Conservation (phyloP, 2,888 invertebrate species). For the Sminthurinus aureus region DNA sequence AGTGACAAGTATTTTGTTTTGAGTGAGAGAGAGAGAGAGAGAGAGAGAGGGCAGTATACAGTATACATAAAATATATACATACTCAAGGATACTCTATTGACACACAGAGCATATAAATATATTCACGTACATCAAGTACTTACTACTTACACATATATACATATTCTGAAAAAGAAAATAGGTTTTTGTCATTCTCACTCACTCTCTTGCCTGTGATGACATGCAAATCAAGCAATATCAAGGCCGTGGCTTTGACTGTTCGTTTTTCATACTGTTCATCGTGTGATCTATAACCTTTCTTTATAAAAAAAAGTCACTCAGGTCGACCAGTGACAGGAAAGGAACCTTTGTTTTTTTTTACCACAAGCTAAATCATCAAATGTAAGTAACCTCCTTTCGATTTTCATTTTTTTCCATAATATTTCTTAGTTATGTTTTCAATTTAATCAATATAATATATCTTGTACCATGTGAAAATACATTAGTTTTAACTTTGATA, state of each 20-base stretch:
- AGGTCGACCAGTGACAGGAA: constrained; percentile 19
- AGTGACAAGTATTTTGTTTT: neutral
- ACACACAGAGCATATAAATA: neutral
- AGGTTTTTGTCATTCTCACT: neutral
- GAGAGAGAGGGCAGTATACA: neutral
- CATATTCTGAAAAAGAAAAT: neutral
- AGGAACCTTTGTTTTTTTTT: constrained; percentile 27
- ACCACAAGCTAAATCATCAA: constrained; percentile 16
- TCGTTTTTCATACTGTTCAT: constrained; percentile 16
- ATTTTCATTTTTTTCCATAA: no score
- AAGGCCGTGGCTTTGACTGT: constrained; percentile 41
- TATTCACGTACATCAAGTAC: neutral
- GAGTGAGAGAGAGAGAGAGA: neutral
- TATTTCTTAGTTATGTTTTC: no score
- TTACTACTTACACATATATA: neutral
- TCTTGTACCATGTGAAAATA: no score
- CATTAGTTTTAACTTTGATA: no score
- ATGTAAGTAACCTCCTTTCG: constrained; percentile 7
- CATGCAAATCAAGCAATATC: constrained; percentile 41
- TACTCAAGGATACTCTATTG: no score
- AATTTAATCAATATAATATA: no score
- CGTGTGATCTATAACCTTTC: constrained; percentile 39
- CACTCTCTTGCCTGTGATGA: constrained; percentile 39
- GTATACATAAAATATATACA: no score
- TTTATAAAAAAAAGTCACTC: constrained; percentile 16